Percentiles rank a stretch among this genome's conserved stretches.
phyloP scores from a whole-genome alignment of 2,113 vertebrate genomes.

The Martes martes region DNA sequence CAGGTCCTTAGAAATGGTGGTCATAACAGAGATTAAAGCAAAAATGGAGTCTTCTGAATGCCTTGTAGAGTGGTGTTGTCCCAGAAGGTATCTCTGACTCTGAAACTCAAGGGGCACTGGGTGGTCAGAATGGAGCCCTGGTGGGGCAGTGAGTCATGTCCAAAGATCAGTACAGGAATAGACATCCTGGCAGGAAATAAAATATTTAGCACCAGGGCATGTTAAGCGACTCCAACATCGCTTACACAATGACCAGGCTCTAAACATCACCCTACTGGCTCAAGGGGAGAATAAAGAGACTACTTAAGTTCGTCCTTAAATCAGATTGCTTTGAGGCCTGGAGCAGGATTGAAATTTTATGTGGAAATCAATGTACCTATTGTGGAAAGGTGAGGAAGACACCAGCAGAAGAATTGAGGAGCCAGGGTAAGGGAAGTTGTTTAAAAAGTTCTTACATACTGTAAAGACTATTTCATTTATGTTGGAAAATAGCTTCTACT shows the following conservation, averaged over 20 bases:
- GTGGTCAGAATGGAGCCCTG: background rate
- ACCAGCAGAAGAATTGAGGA: background rate
- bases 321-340: background rate
- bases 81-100: background rate
- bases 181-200: background rate
- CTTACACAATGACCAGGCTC: background rate
- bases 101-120: background rate
- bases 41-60: background rate
- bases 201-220: background rate
- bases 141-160: background rate
- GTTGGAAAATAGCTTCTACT: background rate
- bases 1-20: background rate
- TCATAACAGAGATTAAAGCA: background rate
- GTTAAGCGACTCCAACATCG: background rate
- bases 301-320: background rate
- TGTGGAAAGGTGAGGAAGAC: background rate
- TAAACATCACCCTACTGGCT: background rate
- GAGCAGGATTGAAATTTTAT: background rate
- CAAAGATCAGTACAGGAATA: background rate
- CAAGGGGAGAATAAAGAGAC: background rate
- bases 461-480: background rate
- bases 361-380: background rate
- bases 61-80: background rate
- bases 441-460: background rate
- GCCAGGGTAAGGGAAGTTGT: background rate